Evolutionary conservation across 2,113 vertebrate genomes (phyloP), one percentile per base, ranked within the genome.

Genomic region (Stictonetta naevosa): DNA sequence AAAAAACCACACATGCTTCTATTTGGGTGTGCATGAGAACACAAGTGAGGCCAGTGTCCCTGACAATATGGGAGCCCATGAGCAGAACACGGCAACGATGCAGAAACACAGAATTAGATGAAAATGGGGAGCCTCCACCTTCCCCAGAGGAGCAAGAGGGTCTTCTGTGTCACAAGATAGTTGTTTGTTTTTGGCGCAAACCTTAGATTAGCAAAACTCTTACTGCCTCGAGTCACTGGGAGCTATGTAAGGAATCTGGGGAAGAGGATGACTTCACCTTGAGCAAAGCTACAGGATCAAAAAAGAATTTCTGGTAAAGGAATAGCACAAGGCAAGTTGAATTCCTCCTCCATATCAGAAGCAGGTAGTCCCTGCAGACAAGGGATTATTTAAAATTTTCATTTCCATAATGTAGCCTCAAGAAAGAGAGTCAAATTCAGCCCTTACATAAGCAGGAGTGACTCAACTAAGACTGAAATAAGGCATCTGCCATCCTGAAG

Each of bases 381-480:
- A 48, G 55, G n/a, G 77, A 88, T 91, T 96, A 94, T 77, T 97
- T 87, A 79, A 89, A 42, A 91, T 59, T 90, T 93, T 88, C 26
- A 92, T 92, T 97, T 97, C 95, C 91, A 94, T 91, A 76, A 82
- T 21, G 20, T 58, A 91, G 83, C 55, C 83, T 93, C 71, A 50
- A 94, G 92, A 83, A 50, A 86, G 58, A 53, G 60, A 91, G 87
- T 82, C 67, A 91, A 83, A 94, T 91, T 85, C 91, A 97, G 79
- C 60, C 26, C 63, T 94, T 93, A 94, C 40, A 93, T 96, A 97
- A 96, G 94, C 52, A 95, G 2, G 2, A 93, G 74, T 92, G 94
- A 97, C 88, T 96, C 94, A 96, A 95, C 26, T 8, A 92, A 92
- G 95, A 91, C 60, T 94, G 96, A 95, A 92, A 79, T 81, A 87